Conservation (phyloP, 2,113 vertebrate genomes). For the Orthonyx spaldingii region DNA sequence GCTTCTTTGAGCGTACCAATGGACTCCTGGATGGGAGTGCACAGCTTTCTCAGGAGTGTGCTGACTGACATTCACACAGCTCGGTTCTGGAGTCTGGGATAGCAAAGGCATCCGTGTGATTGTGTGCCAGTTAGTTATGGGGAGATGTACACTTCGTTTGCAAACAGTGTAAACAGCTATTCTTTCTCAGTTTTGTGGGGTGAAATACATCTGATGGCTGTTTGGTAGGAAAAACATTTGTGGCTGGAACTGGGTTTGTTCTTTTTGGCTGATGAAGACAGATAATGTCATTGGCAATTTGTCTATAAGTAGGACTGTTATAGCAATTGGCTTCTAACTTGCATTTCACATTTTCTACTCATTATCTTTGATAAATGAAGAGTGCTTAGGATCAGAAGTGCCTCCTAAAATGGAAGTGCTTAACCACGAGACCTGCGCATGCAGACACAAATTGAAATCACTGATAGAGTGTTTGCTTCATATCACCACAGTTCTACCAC, state of each 20-base stretch:
- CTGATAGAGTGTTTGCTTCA: not conserved
- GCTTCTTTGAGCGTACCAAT: not conserved
- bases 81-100: not conserved
- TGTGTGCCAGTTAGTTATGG: not conserved
- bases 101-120: not conserved
- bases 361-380: not conserved
- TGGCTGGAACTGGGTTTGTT: not conserved
- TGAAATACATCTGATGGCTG: not conserved
- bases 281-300: not conserved
- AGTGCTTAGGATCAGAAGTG: not conserved
- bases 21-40: not conserved
- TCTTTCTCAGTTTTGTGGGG: not conserved
- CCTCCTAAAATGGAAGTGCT: not conserved
- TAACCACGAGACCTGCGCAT: not conserved
- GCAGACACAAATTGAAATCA: not conserved
- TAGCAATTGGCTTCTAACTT: not conserved
- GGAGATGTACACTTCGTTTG: not conserved
- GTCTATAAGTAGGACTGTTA: not conserved
- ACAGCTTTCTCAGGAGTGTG: not conserved
- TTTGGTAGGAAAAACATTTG: not conserved
- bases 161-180: not conserved
- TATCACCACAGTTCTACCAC: not conserved
- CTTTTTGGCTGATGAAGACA: not conserved
- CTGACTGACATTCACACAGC: not conserved
- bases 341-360: not conserved